phyloP scores from a whole-genome alignment of 1,140 invertebrate genomes.

The Lanistes nyassanus region DNA sequence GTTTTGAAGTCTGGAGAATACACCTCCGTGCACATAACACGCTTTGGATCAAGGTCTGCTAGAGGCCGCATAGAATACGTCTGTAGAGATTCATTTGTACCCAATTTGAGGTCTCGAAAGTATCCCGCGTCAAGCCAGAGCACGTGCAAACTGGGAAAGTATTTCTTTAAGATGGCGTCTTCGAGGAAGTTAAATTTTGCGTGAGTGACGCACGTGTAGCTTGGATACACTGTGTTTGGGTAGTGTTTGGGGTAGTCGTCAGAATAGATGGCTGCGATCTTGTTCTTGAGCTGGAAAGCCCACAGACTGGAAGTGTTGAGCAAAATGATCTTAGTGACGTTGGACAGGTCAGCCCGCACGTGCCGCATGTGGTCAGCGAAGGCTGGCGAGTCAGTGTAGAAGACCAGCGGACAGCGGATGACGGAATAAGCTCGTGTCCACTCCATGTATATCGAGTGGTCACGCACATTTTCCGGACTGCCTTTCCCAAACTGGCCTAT shows the following conservation, averaged over 20 bases:
- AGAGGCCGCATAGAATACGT: background rate
- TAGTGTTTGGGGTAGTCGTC: conserved; percentile 31
- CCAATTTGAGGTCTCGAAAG: conserved; percentile 21
- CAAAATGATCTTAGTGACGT: conserved; percentile 32
- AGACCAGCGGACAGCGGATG: conserved; percentile 38
- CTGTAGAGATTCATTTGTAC: background rate
- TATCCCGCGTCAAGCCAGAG: conserved; percentile 43
- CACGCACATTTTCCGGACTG: background rate
- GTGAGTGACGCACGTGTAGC: conserved; percentile 40
- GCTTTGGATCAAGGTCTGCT: background rate
- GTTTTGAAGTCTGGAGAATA: background rate
- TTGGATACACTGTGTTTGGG: conserved; percentile 41
- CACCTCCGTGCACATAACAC: conserved; percentile 9
- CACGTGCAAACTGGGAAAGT: conserved; percentile 35
- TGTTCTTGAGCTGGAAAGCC: conserved; percentile 32
- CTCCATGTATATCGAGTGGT: conserved; percentile 24
- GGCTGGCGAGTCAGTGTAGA: conserved; percentile 42
- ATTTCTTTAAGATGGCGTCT: conserved; percentile 16
- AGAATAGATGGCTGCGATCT: conserved; percentile 38
- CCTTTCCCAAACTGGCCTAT: conserved; percentile 52
- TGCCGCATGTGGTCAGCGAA: conserved; percentile 26
- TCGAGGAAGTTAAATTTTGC: conserved; percentile 38
- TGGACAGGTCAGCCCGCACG: conserved; percentile 13
- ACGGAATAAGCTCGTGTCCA: conserved; percentile 30
- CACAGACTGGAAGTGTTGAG: conserved; percentile 29